A percentile compares a stretch with the other conserved stretches of the same genome.
Evolutionary conservation across 2,113 vertebrate species (phyloP).

Genomic region (Ochotona curzoniae): DNA sequence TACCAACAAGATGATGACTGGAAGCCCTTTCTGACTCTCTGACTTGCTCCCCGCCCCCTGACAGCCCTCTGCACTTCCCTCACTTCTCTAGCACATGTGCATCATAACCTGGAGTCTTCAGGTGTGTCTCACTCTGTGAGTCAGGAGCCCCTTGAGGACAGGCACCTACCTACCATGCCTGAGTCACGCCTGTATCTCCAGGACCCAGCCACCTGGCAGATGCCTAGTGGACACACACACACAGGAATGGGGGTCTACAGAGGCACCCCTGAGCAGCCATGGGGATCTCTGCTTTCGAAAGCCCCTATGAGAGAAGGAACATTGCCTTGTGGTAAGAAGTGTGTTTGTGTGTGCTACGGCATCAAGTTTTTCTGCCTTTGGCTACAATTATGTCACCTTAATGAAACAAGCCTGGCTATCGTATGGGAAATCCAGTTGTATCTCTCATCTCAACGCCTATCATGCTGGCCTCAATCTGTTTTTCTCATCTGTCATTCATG

Average conservation of each 20-base stretch:
- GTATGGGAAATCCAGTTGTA: slow-evolving; percentile 34
- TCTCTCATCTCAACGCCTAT: slow-evolving; percentile 32
- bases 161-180: neutral
- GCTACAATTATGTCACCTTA: slow-evolving; percentile 42
- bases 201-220: neutral
- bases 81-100: neutral
- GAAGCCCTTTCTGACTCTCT: slow-evolving; percentile 21
- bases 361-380: slow-evolving; percentile 35
- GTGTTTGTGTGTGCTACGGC: neutral
- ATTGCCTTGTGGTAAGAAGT: neutral
- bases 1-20: slow-evolving; percentile 35
- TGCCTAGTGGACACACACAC: neutral
- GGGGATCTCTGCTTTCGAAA: slow-evolving; percentile 30
- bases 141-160: slow-evolving; percentile 12
- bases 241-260: neutral
- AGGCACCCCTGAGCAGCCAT: neutral
- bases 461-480: neutral
- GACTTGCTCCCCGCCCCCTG: neutral
- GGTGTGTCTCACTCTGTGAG: neutral
- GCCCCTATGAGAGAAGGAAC: slow-evolving; percentile 12
- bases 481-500: slow-evolving; percentile 4
- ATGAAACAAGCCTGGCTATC: slow-evolving; percentile 36
- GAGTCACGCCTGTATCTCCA: neutral
- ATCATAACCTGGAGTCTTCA: neutral
- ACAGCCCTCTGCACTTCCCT: neutral